phyloP scores from a whole-genome alignment of 2,797 vertebrate genomes.

The Hephaestus fuliginosus region DNA sequence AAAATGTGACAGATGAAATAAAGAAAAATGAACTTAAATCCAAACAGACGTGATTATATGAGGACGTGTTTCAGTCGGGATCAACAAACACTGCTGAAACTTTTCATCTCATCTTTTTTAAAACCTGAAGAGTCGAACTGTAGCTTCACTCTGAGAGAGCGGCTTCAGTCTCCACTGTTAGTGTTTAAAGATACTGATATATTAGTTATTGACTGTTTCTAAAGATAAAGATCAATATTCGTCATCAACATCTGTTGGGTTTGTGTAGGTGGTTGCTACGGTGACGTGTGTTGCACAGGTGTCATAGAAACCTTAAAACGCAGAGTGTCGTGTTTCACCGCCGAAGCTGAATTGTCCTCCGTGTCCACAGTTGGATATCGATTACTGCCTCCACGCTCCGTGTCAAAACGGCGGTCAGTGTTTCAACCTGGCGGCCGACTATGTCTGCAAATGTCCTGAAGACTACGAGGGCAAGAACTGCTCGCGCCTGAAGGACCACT shows the following conservation, averaged over 20 bases:
- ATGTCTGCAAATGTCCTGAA: constrained; percentile 93
- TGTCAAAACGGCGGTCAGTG: constrained; percentile 93
- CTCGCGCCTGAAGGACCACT: constrained; percentile 94
- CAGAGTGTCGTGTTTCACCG: constrained; percentile 29
- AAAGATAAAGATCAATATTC: too few relatives aligned
- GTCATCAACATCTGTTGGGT: not conserved
- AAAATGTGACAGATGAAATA: too few relatives aligned
- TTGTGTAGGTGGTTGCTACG: constrained; percentile 1
- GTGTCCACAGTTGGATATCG: constrained; percentile 88
- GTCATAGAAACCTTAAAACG: constrained; percentile 5
- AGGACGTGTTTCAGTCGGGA: too few relatives aligned
- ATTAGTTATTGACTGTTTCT: not conserved
- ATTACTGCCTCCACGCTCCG: constrained; percentile 90
- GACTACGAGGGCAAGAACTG: constrained; percentile 96
- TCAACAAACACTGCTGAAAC: too few relatives aligned
- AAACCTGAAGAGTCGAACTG: too few relatives aligned
- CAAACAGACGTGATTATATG: too few relatives aligned
- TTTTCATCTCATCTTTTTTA: too few relatives aligned
- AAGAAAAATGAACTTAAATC: too few relatives aligned
- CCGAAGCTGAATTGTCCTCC: not conserved
- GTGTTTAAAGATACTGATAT: not conserved
- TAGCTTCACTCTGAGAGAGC: too few relatives aligned
- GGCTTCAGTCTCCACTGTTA: too few relatives aligned
- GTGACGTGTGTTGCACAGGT: not conserved
- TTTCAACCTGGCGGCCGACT: constrained; percentile 91